Percentiles rank a stretch among this genome's conserved stretches.
Conservation (phyloP, 2,113 vertebrate species). For the Leucopsar rothschildi region DNA sequence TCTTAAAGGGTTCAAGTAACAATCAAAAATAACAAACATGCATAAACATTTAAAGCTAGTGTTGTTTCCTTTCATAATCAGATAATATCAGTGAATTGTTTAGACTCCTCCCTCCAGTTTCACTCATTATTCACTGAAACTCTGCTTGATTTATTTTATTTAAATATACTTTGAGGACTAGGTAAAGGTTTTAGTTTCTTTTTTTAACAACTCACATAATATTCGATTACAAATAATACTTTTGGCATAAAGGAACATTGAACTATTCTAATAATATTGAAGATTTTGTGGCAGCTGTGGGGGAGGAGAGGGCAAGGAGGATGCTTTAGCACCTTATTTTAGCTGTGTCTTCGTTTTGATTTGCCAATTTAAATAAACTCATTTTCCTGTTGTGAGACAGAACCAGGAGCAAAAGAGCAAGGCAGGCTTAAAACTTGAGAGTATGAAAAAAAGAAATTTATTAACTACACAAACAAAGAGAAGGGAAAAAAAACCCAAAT, state of each 20-base stretch:
- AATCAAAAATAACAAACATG: background rate
- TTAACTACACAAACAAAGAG: too few relatives aligned
- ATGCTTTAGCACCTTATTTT: background rate
- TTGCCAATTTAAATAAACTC: too few relatives aligned
- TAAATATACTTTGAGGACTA: background rate
- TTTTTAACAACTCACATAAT: background rate
- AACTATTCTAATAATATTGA: background rate
- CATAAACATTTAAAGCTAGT: background rate
- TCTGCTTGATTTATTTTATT: background rate
- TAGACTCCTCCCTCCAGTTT: background rate
- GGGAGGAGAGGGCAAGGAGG: background rate
- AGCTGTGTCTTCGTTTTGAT: background rate
- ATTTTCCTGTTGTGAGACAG: too few relatives aligned
- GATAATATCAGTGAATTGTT: background rate
- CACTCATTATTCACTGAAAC: background rate
- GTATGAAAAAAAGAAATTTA: too few relatives aligned
- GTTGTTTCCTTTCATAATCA: background rate
- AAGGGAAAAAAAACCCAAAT: too few relatives aligned
- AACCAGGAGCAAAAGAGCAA: too few relatives aligned
- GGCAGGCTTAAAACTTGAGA: too few relatives aligned
- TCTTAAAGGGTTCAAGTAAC: background rate
- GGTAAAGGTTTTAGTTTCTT: background rate
- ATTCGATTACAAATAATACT: background rate
- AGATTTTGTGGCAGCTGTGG: background rate
- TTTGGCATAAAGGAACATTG: background rate